Evolutionary conservation across 2,797 vertebrate species (phyloP).

Genomic region (Spizella passerina): DNA sequence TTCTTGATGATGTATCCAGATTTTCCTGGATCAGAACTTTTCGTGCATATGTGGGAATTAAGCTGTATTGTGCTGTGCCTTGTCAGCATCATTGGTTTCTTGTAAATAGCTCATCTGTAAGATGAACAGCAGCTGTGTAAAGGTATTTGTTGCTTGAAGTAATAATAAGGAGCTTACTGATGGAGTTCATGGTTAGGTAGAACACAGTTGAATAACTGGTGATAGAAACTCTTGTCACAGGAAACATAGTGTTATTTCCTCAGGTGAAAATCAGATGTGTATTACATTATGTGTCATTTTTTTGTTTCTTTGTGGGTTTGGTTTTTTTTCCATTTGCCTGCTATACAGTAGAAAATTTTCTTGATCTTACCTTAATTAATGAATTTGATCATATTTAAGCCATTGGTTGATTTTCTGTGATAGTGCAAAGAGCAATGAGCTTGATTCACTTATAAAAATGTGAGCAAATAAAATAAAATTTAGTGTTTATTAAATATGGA

Average conservation of each 20-base stretch:
- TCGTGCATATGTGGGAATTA: neutral
- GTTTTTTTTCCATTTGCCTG: neutral
- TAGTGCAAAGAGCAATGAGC: neutral
- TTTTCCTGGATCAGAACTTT: neutral
- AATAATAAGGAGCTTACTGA: neutral
- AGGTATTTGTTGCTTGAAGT: neutral
- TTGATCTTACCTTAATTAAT: neutral
- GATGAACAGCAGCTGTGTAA: neutral
- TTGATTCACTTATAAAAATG: neutral
- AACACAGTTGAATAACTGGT: neutral
- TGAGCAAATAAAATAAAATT: neutral
- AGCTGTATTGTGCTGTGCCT: neutral
- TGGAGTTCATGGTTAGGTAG: neutral
- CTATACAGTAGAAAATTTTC: neutral
- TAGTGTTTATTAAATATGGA: neutral
- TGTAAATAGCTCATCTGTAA: neutral
- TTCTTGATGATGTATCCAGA: neutral
- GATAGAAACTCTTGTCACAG: neutral
- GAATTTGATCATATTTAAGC: neutral
- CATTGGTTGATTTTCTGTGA: neutral
- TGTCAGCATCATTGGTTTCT: neutral
- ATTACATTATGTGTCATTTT: neutral
- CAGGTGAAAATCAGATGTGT: neutral
- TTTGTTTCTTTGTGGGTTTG: neutral
- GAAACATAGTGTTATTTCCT: neutral